Base-by-base conservation (phyloP, 30 jellyfish, hydroid and myxozoan species). In the Cassiopea andromeda region DNA sequence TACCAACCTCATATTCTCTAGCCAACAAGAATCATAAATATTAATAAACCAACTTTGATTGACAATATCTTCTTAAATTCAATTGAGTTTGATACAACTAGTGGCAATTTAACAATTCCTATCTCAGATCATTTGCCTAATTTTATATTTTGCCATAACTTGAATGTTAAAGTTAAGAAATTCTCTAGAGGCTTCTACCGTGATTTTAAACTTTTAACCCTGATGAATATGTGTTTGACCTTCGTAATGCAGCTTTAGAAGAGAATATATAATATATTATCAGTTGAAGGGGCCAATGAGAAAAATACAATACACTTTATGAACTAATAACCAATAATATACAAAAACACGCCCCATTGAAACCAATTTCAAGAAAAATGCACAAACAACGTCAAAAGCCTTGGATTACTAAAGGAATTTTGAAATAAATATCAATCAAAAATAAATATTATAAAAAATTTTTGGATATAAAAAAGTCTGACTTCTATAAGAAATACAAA, bases 51-150 rank as follows among this genome's bases (percentile, higher is more conserved):
- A 54, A 47, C 92, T 58, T 73, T 84, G 60, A 84, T 84, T 27
- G 92, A 84, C 69, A 84, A 84, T 64, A 84, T 84, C 38, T 70
- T 84, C 57, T 27, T 84, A 44, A 72, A 84, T 74, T 84, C 80
- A 12, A 74, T 84, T 44, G 87, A 84, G 27, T 60, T 17, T 84
- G 92, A 84, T 38, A 75, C 80, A 27, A 47, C 64, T 44, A 84
- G 92, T 75, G 92, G 92, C 43, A 82, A 82, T 82, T 46, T 82
- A 64, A 69, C 75, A 43, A 44, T 69, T 58, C 77, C 77, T 59
- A 67, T 82, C 68, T 82, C 91, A 60, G 91, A 82, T 82, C 91
- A 82, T 69, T 43, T 82, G 83, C 91, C 91, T 46, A 81, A 82
- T 70, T 82, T 82, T 69, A 68, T 68, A 14, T 82, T 82, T 61